Conservation (phyloP, 2,113 vertebrate genomes). For the Nannobrachium achirus region DNA sequence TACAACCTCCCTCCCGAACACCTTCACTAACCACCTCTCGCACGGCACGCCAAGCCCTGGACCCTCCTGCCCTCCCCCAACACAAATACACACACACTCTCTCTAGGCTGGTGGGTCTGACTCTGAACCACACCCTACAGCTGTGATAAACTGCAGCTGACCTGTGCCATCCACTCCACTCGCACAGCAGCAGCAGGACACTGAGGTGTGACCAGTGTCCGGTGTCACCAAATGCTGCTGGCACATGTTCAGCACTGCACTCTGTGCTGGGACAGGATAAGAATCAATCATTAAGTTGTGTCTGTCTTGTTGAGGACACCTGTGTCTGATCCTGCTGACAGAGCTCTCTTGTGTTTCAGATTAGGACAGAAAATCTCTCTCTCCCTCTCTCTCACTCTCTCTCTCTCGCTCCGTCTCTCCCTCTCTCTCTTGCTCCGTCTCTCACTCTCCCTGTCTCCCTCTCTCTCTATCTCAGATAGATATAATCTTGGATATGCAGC, state of each 20-base stretch:
- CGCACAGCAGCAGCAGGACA: slow-evolving; percentile 18
- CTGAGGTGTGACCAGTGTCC: slow-evolving; percentile 14
- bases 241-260: background rate
- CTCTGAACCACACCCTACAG: background rate
- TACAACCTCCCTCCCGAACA: slow-evolving; percentile 37
- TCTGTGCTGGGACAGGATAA: background rate
- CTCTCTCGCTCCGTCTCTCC: background rate
- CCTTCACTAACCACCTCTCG: slow-evolving; percentile 53
- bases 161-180: slow-evolving; percentile 20
- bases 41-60: slow-evolving; percentile 29
- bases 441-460: background rate
- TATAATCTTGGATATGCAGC: background rate
- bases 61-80: slow-evolving; percentile 24
- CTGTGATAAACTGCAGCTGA: slow-evolving; percentile 16
- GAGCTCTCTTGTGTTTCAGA: no score
- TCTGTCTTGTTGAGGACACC: background rate
- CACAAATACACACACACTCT: slow-evolving; percentile 2
- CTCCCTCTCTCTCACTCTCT: background rate
- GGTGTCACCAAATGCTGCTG: slow-evolving; percentile 3
- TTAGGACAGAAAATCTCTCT: background rate
- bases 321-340: background rate
- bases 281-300: no score
- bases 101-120: slow-evolving; percentile 24
- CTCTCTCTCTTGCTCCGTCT: background rate
- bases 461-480: background rate